Conservation (phyloP, 1,140 invertebrate species). For the Eriocheir sinensis region DNA sequence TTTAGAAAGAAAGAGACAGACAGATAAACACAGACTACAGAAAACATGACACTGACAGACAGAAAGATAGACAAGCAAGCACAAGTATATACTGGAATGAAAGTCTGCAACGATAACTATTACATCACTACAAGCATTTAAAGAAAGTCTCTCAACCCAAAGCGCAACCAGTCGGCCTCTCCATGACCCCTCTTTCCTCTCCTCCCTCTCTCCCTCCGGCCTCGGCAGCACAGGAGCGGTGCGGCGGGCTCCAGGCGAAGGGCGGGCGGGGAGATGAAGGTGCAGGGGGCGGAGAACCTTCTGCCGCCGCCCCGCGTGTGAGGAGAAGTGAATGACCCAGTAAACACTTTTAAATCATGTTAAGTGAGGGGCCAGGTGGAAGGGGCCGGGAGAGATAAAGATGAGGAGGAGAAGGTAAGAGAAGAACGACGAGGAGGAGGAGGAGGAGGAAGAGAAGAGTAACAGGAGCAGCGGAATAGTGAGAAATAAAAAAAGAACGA, state of each 20-base stretch:
- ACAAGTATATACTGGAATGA: too few species aligned
- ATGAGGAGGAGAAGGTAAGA: neutral
- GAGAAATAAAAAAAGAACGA: neutral
- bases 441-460: neutral
- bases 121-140: too few species aligned
- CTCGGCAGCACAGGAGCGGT: neutral
- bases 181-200: neutral
- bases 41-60: neutral
- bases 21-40: neutral
- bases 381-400: neutral
- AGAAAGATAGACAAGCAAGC: neutral
- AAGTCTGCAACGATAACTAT: too few species aligned
- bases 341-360: conserved; percentile 25
- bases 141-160: too few species aligned
- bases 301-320: neutral
- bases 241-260: neutral
- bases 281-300: neutral
- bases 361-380: conserved; percentile 23
- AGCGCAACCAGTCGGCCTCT: neutral
- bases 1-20: neutral
- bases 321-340: neutral
- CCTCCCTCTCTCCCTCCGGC: neutral
- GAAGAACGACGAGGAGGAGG: neutral
- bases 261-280: neutral
- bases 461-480: neutral